phyloP scores from a whole-genome alignment of 2,113 vertebrate species.

The Stigmatopora argus region DNA sequence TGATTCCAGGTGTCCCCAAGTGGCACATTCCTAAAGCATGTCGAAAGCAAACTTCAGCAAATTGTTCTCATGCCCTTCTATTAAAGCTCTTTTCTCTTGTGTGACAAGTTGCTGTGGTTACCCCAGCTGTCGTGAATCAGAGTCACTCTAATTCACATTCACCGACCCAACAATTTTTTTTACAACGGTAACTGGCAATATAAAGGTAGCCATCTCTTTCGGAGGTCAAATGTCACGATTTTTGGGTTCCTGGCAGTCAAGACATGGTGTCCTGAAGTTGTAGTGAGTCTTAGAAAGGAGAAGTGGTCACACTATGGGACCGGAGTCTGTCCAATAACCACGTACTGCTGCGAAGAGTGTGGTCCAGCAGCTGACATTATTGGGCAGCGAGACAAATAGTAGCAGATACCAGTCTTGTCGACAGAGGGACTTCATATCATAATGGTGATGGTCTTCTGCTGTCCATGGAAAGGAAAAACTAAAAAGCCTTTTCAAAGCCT shows the following conservation, averaged over 20 bases:
- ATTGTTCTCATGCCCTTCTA: constrained; percentile 1
- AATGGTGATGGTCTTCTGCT: neutral
- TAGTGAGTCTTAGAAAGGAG: too few species aligned
- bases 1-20: constrained; percentile 62
- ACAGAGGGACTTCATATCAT: neutral
- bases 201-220: too few species aligned
- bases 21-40: constrained; percentile 50
- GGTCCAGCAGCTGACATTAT: too few species aligned
- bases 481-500: constrained; percentile 19
- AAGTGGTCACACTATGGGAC: too few species aligned
- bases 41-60: too few species aligned
- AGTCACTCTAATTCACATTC: neutral
- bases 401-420: neutral
- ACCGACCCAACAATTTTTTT: neutral
- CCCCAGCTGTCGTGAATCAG: neutral
- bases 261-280: too few species aligned
- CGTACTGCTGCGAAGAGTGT: too few species aligned
- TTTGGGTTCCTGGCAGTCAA: too few species aligned
- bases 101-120: constrained; percentile 7
- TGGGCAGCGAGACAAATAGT: too few species aligned
- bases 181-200: too few species aligned
- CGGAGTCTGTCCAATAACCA: too few species aligned
- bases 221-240: too few species aligned
- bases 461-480: neutral
- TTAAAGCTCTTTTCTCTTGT: neutral